Conservation (phyloP, 2,797 vertebrate species). For the Lutra lutra region DNA sequence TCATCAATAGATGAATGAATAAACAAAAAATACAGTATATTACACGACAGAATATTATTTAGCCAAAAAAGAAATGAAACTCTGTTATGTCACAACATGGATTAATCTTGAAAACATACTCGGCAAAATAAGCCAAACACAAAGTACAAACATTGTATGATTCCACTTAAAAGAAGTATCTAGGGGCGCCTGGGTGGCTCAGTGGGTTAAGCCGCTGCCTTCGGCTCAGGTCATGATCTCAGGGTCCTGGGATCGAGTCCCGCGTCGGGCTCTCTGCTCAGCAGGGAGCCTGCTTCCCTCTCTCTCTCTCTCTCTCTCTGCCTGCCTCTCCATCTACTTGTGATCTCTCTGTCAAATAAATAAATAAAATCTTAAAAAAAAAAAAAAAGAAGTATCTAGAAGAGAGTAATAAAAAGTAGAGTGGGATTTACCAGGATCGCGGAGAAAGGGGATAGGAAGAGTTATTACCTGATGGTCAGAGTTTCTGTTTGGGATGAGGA, state of each 20-base stretch:
- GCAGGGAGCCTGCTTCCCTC: no score
- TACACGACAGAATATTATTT: background rate
- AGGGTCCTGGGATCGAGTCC: no score
- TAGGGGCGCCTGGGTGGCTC: no score
- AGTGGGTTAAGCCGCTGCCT: no score
- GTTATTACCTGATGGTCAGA: background rate
- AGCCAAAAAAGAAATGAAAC: background rate
- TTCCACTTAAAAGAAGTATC: background rate
- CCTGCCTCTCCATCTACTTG: no score
- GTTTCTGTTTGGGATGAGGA: background rate
- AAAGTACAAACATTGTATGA: background rate
- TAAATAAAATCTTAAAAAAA: no score
- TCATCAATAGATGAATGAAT: background rate
- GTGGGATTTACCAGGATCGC: background rate
- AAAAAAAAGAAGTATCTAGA: background rate
- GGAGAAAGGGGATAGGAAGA: background rate
- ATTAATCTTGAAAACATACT: background rate
- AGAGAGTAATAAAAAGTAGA: background rate
- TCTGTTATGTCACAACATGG: background rate
- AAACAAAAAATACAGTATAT: background rate
- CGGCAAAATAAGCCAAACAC: background rate
- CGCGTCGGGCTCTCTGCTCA: no score
- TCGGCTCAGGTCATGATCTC: no score
- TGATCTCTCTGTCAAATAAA: no score
- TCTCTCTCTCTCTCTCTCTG: no score